A percentile compares a stretch with the other conserved stretches of the same genome.
Evolutionary conservation across 1,140 invertebrate species (phyloP).

Genomic region (Cyclina sinensis): DNA sequence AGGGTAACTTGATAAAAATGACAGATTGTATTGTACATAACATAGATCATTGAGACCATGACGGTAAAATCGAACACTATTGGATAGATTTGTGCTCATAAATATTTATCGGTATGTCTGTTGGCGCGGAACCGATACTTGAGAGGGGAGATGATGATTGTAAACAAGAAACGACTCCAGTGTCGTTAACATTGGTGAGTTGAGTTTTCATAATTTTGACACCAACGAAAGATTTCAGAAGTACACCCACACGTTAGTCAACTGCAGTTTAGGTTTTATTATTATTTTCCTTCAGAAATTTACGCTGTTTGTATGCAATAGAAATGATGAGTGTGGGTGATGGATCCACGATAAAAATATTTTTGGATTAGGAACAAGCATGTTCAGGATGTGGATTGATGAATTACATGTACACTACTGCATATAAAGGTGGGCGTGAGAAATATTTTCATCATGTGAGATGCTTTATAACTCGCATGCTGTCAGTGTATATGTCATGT

Average conservation of each 20-base stretch:
- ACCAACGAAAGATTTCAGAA: background rate
- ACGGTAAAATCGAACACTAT: conserved; percentile 19
- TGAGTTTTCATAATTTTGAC: background rate
- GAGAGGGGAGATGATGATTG: background rate
- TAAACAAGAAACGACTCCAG: background rate
- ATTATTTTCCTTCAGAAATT: background rate
- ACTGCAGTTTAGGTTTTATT: background rate
- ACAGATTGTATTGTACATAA: too few species aligned
- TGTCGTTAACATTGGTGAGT: background rate
- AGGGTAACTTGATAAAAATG: background rate
- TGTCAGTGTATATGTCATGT: too few species aligned
- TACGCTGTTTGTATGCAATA: too few species aligned
- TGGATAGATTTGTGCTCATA: conserved; percentile 10
- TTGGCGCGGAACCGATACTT: background rate
- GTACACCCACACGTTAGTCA: background rate
- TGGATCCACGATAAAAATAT: too few species aligned
- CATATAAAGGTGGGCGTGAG: too few species aligned
- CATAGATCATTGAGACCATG: conserved; percentile 3
- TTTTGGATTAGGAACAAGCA: too few species aligned
- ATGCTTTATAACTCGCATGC: too few species aligned
- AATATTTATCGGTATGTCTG: conserved; percentile 21
- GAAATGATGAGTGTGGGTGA: too few species aligned
- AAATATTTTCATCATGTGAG: too few species aligned
- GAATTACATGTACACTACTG: too few species aligned
- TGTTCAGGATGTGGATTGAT: too few species aligned